Evolutionary conservation across 2,113 vertebrate species (phyloP).

Genomic region (Hoplias malabaricus): DNA sequence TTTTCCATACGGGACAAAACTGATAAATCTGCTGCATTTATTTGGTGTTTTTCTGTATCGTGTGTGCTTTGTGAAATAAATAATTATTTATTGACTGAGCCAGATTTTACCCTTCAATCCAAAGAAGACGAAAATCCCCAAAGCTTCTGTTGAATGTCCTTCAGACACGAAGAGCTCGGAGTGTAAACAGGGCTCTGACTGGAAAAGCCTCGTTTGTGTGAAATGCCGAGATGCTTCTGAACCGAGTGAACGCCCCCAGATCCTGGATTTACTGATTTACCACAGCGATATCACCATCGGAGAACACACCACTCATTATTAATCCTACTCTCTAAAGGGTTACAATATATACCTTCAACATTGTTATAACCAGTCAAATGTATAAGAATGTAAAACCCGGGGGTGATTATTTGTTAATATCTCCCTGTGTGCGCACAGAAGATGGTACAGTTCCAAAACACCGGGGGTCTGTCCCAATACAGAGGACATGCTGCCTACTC

Average conservation of each 20-base stretch:
- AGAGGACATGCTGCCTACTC: neutral
- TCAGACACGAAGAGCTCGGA: neutral
- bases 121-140: neutral
- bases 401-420: too few species aligned
- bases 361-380: neutral
- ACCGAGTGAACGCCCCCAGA: conserved; percentile 43
- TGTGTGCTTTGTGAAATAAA: too few species aligned
- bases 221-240: neutral
- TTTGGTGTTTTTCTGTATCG: too few species aligned
- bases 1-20: too few species aligned
- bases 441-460: too few species aligned
- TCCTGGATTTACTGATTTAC: too few species aligned
- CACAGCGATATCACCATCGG: too few species aligned
- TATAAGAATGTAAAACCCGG: too few species aligned
- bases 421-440: too few species aligned
- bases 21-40: too few species aligned
- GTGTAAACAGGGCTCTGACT: neutral
- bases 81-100: too few species aligned
- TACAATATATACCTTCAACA: neutral
- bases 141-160: neutral
- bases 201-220: neutral
- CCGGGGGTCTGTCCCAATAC: neutral
- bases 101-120: neutral
- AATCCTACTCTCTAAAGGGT: neutral
- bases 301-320: neutral